Base-by-base conservation (phyloP, 2,113 vertebrate genomes). In the Synodontis membranacea region DNA sequence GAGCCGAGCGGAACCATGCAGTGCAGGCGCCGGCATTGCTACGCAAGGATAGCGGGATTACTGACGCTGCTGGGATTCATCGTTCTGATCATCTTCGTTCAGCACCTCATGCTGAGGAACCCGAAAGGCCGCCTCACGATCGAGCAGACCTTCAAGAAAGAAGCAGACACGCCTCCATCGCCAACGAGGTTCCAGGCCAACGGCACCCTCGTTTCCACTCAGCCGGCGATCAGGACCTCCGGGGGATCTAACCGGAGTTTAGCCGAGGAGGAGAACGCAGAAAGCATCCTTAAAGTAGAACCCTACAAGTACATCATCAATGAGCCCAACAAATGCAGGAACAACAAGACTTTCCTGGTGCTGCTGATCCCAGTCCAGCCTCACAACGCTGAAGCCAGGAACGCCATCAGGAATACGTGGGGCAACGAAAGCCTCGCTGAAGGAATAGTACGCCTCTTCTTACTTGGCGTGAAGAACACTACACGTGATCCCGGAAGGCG, bases 341-440 rank as follows among this genome's bases (percentile, higher is more conserved):
- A 94, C 12, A 92, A 91, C 84, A 93, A 31, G 1, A 97, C 97
- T 7, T 98, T 99, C 89, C 92, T 99, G 81, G 96, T 99, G 91
- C 42, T 99, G 72, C 93, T 99, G 80, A 97, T 99, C 84, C 95
- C 97, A 34, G 97, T 96, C 1, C 97, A 97, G 88, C 97, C 97
- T 3, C 93, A 95, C 66, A 96, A 98, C 89, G 93, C 91, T 34
- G 96, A 98, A 85, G 98, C 97, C 0, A 94, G 98, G 86, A 95
- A 96, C 50, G 98, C 97, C 25, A 99, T 99, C 50, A 94, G 98
- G n/a, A 96, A 98, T 90, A 99, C 98, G 0, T 99, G 98, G 98
- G 98, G 96, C 6, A 99, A 98, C 0, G 96, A 97, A 89, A 99
- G 95, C 68, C 87, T 96, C 54, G 95, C 94, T 7, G 93, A 94